Evolutionary conservation across 2,797 vertebrate species (phyloP), one percentile per base, ranked within the genome.

Genomic region (Taeniopygia guttata): DNA sequence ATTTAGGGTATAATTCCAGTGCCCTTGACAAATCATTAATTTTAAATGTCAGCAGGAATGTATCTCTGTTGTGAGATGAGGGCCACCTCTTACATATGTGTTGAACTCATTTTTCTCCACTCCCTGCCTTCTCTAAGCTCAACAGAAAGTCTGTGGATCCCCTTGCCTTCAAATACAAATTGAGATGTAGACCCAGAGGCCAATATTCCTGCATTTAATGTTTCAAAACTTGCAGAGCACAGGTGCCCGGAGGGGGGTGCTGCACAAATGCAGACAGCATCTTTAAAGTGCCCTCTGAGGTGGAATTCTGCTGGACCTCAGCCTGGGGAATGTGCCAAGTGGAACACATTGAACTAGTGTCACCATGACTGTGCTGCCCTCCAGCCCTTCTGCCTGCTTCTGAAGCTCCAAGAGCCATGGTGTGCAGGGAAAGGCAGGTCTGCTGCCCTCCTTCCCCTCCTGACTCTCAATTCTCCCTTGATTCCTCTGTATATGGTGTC

Each of bases 231-330:
- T 48, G 54, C 49, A 79, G 30, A 52, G 5, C 45, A 9, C 3
- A 1, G 34, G 17, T 59, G 16, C 22, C 46, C n/a, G 21, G 7
- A 2, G 8, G 5, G 4, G 1, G 0, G 0, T 18, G n/a, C 20
- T 62, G 43, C 43, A 73, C 19, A 66, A 30, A 52, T 16, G 13
- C 43, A 73, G 22, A 32, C 32, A 36, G 51, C n/a, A 64, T 67
- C 36, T 90, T 48, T 52, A 30, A 82, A 89, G 48, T 55, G 43
- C 48, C 5, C 4, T 23, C 19, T 14, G 29, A 87, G n/a, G 20
- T 7, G 5, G 72, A 81, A 45, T 10, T 34, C 45, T 78, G 40
- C 46, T 76, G 84, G 70, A 73, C 40, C 14, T 82, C 80, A 34
- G 81, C 67, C 48, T 52, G 29, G 36, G 8, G 43, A 76, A 4